A percentile compares a stretch with the other conserved stretches of the same genome.
phyloP scores from a whole-genome alignment of 2,797 vertebrate species.

The Mormyrops boulengeri region DNA sequence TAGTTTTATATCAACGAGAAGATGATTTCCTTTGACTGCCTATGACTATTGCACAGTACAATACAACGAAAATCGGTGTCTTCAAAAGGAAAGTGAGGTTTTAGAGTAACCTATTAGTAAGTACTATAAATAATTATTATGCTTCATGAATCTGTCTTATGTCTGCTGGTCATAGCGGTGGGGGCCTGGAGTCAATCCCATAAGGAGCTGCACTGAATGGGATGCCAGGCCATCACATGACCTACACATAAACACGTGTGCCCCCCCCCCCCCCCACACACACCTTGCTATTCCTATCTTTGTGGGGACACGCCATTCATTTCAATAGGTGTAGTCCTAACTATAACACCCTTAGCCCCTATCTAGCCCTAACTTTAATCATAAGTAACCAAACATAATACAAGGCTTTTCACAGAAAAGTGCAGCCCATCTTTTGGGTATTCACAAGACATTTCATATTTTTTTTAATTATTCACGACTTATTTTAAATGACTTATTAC shows the following conservation, averaged over 20 bases:
- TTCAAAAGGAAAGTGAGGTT: neutral
- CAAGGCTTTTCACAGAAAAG: neutral
- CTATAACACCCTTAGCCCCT: neutral
- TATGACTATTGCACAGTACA: neutral
- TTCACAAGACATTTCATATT: neutral
- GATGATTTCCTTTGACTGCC: neutral
- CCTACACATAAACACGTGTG: neutral
- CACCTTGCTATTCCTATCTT: neutral
- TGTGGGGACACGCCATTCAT: neutral
- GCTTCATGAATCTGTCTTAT: neutral
- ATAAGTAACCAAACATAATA: neutral
- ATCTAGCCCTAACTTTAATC: neutral
- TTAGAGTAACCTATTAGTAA: neutral
- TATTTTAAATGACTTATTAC: neutral
- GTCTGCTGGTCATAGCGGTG: neutral
- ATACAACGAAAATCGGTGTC: neutral
- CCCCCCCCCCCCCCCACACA: neutral
- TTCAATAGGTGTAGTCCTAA: neutral
- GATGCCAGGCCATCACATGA: neutral
- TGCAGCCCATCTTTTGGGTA: neutral
- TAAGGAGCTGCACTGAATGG: neutral
- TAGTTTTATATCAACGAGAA: neutral
- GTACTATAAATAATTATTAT: neutral
- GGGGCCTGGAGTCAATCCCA: neutral
- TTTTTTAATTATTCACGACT: neutral